Conservation (phyloP, 1,140 invertebrate genomes). For the Penaeus chinensis region DNA sequence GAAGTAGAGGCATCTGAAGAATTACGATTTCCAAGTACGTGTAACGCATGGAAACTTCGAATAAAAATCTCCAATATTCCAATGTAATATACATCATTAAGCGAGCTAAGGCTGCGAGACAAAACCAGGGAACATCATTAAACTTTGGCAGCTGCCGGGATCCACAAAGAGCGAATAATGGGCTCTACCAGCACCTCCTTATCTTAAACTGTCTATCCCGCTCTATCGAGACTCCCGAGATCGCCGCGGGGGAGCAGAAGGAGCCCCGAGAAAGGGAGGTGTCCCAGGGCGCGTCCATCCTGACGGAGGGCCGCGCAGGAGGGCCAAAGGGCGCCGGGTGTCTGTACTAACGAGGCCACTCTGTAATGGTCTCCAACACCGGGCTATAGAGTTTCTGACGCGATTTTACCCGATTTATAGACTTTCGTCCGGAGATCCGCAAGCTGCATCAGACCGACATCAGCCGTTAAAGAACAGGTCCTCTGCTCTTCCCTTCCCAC, state of each 20-base stretch:
- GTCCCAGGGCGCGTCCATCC: not conserved
- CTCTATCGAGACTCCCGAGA: not conserved
- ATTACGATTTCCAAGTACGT: not conserved
- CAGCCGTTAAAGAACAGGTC: too few species aligned
- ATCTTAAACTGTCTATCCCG: not conserved
- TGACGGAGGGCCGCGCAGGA: too few species aligned
- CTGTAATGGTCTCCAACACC: conserved; percentile 34
- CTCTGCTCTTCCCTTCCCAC: too few species aligned
- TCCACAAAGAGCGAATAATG: conserved; percentile 27
- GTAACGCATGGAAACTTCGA: not conserved
- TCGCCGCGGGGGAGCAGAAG: not conserved
- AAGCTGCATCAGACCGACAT: too few species aligned
- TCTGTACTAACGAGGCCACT: conserved; percentile 41
- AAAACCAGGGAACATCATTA: conserved; percentile 52
- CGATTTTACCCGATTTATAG: too few species aligned
- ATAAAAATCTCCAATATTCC: conserved; percentile 13
- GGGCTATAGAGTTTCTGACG: too few species aligned
- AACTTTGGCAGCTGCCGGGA: conserved; percentile 43
- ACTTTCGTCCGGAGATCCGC: too few species aligned
- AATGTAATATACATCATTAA: conserved; percentile 54
- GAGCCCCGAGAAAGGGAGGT: not conserved
- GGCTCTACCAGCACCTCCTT: conserved; percentile 31
- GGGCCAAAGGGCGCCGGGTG: not conserved
- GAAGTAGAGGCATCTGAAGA: not conserved
- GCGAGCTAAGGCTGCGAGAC: conserved; percentile 38